Base-by-base conservation (phyloP, 2,113 vertebrate genomes). In the Trematocara unimaculatum region DNA sequence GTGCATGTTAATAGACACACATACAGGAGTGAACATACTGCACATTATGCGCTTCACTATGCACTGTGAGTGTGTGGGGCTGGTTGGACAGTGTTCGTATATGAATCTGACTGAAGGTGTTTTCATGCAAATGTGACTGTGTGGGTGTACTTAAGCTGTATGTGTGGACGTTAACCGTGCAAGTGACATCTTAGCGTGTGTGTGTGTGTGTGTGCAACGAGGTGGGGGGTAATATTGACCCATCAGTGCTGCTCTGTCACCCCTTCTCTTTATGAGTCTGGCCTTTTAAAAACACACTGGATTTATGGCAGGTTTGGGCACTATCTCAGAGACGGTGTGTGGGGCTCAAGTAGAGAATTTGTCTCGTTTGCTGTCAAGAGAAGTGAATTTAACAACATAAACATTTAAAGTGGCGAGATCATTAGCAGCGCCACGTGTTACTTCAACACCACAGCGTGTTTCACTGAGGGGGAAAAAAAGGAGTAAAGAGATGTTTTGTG, bases 281-380 rank as follows among this genome's bases (percentile, higher is more conserved):
- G 92, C 87, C 91, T 93, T 93, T 95, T 92, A 91, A 94, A 95
- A 95, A 93, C 92, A 94, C 74, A 42, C 51, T 81, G 81, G 88
- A 94, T 95, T 95, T 94, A 95, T 93, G 88, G 93, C 88, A 85
- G 90, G 93, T 92, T 94, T 88, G 86, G 85, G 85, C 87, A 35
- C 88, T 86, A 81, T 87, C 90, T 89, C 87, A 87, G 23, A 88
- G 80, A 86, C n/a, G 10, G 58, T 82, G 79, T 83, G 85, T 83
- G 81, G 80, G 82, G 86, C 56, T 83, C 35, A 56, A 79, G 58
- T 26, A 81, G 40, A 82, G 86, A 85, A 86, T 79, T 7, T 26
- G 53, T 82, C 86, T 78, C 3, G 23, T 89, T 80, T 84, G 54
- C 82, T 64, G 85, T 88, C 82, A 84, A 80, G 83, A 62, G 79